These are phyloP conservation scores for Galerucella calmariensis DNA, from an alignment of 2,888 invertebrate species.

Conservation along the genomic window DNA sequence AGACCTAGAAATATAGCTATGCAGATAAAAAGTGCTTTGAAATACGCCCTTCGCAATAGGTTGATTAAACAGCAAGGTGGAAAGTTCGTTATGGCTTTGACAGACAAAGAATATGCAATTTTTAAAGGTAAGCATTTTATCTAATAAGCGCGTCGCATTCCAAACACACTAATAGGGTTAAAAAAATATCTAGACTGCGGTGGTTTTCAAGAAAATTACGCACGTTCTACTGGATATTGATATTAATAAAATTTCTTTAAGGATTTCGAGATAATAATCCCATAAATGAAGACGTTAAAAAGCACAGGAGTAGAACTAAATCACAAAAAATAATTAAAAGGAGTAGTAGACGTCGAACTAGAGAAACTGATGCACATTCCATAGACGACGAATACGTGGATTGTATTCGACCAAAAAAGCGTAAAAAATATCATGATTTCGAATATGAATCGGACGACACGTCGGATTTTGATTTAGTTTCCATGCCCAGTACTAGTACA, in stretches of 20 bases:
- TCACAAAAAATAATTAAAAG: slow-evolving; percentile 4
- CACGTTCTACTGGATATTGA: no score
- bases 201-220: no score
- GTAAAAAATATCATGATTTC: neutral
- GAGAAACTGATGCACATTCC: neutral
- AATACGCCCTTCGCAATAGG: slow-evolving; percentile 51
- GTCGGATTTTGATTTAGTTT: neutral
- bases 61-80: slow-evolving; percentile 46
- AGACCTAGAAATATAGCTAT: slow-evolving; percentile 48
- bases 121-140: slow-evolving; percentile 37
- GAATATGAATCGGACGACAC: neutral
- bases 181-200: neutral
- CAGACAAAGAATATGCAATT: slow-evolving; percentile 45
- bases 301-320: slow-evolving; percentile 19
- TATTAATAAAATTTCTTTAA: neutral
- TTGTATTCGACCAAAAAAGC: neutral
- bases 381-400: neutral
- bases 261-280: slow-evolving; percentile 38
- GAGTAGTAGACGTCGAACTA: slow-evolving; percentile 4
- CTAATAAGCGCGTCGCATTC: neutral
- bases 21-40: slow-evolving; percentile 50
- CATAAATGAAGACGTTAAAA: slow-evolving; percentile 25
- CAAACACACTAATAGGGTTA: neutral
- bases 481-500: neutral
- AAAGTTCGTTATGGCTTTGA: slow-evolving; percentile 47